Base-by-base conservation (phyloP, 1,140 invertebrate species). In the Diabrotica virgifera region DNA sequence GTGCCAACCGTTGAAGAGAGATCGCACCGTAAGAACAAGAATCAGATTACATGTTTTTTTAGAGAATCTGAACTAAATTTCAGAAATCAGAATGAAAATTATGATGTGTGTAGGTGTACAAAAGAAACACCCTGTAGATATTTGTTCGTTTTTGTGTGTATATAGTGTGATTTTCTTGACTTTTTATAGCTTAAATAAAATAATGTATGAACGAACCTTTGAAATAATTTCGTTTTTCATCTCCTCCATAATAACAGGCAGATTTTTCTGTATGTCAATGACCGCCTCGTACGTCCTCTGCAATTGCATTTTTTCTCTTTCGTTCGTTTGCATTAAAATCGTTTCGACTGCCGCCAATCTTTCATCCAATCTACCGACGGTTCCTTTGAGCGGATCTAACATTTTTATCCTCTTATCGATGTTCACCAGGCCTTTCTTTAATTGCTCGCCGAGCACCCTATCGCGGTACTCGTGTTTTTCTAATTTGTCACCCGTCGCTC, bases 381-480 rank as follows among this genome's bases (percentile, higher is more conserved):
- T 61, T 12, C 59, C 83, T 74, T 89, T 88, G 4, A 92, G 75
- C 0, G 85, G 83, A 64, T 93, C 90, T 36, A 91, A 75, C 8
- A 84, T 82, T 62, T 87, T 83, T 56, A 90, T 85, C 46, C 87
- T 84, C 74, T 90, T 92, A 52, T 91, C 90, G n/a, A 94, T 76
- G 0, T 70, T 70, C 9, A 70, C 75, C 38, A 95, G 76, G 2
- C 85, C 85, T 77, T 89, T 90, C 79, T 92, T 93, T 6, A 93
- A 71, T 62, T 90, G 85, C 60, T 94, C 91, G 1, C 90, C 91
- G 2, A 92, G 77, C 6, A 89, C 87, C 51, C 89, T 85, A 75
- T 94, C 92, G 11, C 93, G 81, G 62, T 85, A 86, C 76, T 95
- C 93, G 76, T 95, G 93, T 35, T 92, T 80, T 72, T 93, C 92